A percentile compares a stretch with the other conserved stretches of the same genome.
These are phyloP conservation scores for Setophaga petechia DNA, from an alignment of 2,113 vertebrate genomes.

Conservation along the genomic window DNA sequence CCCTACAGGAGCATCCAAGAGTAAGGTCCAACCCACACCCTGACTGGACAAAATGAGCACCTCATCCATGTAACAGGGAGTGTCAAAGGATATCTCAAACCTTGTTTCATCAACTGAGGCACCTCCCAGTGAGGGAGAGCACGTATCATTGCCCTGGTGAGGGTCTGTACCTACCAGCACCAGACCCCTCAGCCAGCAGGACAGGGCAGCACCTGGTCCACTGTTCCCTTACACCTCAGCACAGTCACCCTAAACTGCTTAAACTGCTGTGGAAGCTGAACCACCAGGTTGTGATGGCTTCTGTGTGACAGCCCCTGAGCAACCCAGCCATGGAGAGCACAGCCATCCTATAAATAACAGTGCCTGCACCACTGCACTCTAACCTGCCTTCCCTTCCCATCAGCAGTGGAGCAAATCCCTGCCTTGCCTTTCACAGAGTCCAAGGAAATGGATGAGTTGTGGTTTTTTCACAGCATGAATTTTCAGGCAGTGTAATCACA, in stretches of 20 bases:
- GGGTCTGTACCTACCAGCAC: background rate
- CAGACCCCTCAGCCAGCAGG: background rate
- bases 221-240: background rate
- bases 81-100: background rate
- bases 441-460: background rate
- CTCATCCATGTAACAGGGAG: background rate
- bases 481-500: background rate
- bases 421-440: background rate
- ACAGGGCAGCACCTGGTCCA: background rate
- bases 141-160: background rate
- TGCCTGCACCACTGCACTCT: background rate
- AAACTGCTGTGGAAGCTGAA: background rate
- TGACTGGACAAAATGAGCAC: background rate
- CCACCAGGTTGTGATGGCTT: background rate
- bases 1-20: background rate
- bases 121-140: background rate
- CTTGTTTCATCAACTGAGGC: background rate
- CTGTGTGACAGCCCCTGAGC: background rate
- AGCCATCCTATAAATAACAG: background rate
- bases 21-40: background rate
- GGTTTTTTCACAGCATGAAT: background rate
- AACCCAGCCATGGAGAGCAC: rapidly evolving
- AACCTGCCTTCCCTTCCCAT: background rate
- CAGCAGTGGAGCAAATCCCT: background rate
- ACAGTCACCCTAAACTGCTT: background rate